Percentiles rank a stretch among this genome's conserved stretches.
Conservation (phyloP, 2,113 vertebrate species). For the Formicarius rufipectus region DNA sequence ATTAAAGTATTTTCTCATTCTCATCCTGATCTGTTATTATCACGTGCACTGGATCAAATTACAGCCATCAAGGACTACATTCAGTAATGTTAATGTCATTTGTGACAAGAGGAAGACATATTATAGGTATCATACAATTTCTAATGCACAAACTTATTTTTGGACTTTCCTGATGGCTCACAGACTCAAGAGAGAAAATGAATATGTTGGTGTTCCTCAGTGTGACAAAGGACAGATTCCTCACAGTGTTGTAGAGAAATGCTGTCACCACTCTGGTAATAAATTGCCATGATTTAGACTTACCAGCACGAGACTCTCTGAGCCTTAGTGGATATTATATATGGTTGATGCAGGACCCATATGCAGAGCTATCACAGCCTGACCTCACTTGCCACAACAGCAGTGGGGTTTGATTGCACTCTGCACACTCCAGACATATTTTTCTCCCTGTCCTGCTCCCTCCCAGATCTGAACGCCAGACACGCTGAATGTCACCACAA, state of each 20-base stretch:
- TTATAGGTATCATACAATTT: not conserved
- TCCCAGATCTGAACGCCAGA: not conserved
- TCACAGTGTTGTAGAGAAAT: not conserved
- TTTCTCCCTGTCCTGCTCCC: not conserved
- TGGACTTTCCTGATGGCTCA: not conserved
- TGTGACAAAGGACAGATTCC: not conserved
- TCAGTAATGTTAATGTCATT: not conserved
- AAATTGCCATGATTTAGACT: conserved; percentile 26
- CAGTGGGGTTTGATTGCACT: not conserved
- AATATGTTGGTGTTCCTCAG: fast-evolving
- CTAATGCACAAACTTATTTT: not conserved
- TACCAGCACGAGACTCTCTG: not conserved
- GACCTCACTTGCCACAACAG: not conserved
- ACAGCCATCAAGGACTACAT: not conserved
- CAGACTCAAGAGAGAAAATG: not conserved
- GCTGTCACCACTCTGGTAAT: not conserved
- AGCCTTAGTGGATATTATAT: not conserved
- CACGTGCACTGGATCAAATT: not conserved
- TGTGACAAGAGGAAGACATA: not conserved
- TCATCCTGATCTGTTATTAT: not conserved
- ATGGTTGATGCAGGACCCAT: not conserved
- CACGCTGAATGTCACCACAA: not conserved
- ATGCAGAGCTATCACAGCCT: not conserved
- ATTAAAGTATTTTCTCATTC: not conserved
- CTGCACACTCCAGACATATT: not conserved